Evolutionary conservation across 2,797 vertebrate genomes (phyloP).

Genomic region (Octomys mimax): DNA sequence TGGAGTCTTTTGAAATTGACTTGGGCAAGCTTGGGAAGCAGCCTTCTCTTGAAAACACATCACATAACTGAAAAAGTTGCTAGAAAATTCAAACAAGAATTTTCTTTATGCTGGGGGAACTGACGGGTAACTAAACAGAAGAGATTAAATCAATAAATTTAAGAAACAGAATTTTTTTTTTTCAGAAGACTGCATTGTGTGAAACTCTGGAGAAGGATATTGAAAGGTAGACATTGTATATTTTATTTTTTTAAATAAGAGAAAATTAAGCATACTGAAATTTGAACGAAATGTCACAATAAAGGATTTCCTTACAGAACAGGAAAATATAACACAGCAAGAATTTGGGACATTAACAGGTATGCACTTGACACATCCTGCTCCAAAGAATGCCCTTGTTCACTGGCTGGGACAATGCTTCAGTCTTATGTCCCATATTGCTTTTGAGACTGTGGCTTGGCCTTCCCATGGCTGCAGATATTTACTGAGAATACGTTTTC

Average conservation of each 20-base stretch:
- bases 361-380: background rate
- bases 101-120: background rate
- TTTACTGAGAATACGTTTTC: background rate
- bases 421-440: background rate
- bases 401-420: background rate
- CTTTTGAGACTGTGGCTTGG: background rate
- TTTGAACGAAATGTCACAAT: background rate
- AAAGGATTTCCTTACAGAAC: background rate
- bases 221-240: background rate
- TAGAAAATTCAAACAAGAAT: background rate
- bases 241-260: slow-evolving; percentile 1
- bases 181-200: background rate
- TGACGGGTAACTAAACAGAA: background rate
- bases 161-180: background rate
- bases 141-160: background rate
- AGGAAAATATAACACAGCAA: background rate
- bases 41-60: background rate
- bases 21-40: background rate
- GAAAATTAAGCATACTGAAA: background rate
- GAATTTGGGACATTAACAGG: background rate
- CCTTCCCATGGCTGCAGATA: accelerated
- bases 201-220: background rate
- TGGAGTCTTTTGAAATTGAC: background rate
- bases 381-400: background rate
- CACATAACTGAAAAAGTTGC: background rate